phyloP scores from a whole-genome alignment of 2,113 vertebrate genomes.

The Maccullochella peelii region DNA sequence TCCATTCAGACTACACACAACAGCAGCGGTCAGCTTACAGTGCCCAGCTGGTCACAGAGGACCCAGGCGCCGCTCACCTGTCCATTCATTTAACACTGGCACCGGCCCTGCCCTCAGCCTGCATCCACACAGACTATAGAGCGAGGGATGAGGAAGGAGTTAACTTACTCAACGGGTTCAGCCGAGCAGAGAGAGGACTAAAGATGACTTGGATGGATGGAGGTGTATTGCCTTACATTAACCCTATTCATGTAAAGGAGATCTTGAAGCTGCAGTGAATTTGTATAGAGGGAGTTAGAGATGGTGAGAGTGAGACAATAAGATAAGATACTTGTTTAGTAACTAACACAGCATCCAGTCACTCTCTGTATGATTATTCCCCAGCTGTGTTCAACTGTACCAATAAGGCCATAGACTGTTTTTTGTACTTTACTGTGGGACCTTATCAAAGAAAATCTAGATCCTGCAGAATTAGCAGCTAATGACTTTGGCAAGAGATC shows the following conservation, averaged over 20 bases:
- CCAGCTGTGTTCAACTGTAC: not conserved
- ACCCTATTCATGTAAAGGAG: slow-evolving; percentile 58
- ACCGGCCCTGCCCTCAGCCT: slow-evolving; percentile 39
- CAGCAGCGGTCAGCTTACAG: slow-evolving; percentile 77
- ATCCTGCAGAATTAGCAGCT: slow-evolving; percentile 55
- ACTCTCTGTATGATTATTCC: slow-evolving; percentile 18
- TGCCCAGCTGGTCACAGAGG: slow-evolving; percentile 62
- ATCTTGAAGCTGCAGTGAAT: slow-evolving; percentile 39
- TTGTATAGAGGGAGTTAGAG: slow-evolving; percentile 26
- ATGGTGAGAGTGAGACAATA: slow-evolving; percentile 33
- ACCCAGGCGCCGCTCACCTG: slow-evolving; percentile 61
- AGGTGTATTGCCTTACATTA: slow-evolving; percentile 74
- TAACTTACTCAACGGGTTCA: slow-evolving; percentile 69
- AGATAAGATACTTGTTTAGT: slow-evolving; percentile 36
- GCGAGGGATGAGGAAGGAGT: slow-evolving; percentile 58
- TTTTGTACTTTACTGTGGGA: slow-evolving; percentile 31
- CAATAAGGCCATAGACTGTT: not conserved
- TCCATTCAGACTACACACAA: slow-evolving; percentile 79
- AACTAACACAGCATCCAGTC: slow-evolving; percentile 22
- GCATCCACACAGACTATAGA: slow-evolving; percentile 32
- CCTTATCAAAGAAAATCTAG: slow-evolving; percentile 62
- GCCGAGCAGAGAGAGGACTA: slow-evolving; percentile 63
- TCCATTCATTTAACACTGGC: slow-evolving; percentile 68
- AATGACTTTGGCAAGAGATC: slow-evolving; percentile 57
- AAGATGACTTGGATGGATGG: slow-evolving; percentile 66